phyloP scores from a whole-genome alignment of 2,888 invertebrate genomes.

The Torymus aiolomorphi region DNA sequence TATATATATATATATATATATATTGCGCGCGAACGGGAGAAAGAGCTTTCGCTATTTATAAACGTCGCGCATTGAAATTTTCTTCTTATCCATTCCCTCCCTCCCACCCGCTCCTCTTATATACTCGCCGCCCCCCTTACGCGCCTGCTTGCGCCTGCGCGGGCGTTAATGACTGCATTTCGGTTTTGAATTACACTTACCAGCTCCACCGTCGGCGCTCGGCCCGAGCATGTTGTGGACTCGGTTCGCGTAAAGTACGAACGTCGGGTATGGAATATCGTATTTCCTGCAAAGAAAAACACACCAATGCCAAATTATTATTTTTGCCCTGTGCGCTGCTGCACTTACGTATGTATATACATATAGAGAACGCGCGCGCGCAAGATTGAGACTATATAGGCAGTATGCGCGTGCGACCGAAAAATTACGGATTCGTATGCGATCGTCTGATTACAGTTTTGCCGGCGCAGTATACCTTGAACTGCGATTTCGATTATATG shows the following conservation, averaged over 20 bases:
- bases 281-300: constrained; percentile 82
- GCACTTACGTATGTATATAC: no score
- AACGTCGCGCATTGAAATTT: constrained; percentile 43
- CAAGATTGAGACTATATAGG: no score
- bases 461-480: no score
- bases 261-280: constrained; percentile 96
- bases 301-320: constrained; percentile 43
- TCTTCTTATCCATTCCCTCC: constrained; percentile 33
- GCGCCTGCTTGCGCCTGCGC: neutral
- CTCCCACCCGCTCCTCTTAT: no score
- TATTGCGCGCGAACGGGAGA: neutral
- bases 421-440: no score
- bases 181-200: constrained; percentile 78
- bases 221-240: constrained; percentile 96
- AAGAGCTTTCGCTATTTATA: constrained; percentile 45
- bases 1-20: no score
- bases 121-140: no score
- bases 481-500: no score
- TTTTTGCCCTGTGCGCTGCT: neutral
- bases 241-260: constrained; percentile 93
- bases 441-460: no score
- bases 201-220: constrained; percentile 92
- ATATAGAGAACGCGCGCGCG: no score
- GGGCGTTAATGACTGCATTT: constrained; percentile 61
- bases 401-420: no score